Base-by-base conservation (phyloP, 2,888 invertebrate genomes). In the Laothoe populi region DNA sequence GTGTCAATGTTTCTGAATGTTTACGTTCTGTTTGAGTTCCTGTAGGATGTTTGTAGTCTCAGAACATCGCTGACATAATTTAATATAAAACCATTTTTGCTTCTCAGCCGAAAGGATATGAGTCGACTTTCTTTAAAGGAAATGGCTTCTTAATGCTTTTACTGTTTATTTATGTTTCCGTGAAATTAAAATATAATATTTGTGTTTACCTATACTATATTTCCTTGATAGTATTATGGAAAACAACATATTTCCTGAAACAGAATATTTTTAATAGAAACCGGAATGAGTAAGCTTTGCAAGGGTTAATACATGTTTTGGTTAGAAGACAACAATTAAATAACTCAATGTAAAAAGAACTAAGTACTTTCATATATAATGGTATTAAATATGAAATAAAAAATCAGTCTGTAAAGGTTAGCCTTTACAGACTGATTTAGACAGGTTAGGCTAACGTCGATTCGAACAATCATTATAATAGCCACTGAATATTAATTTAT, bases 61-160 rank as follows among this genome's bases (percentile, higher is more conserved):
- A 16, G n/a, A 16, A 53, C 53, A 53, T 19, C 16, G 53, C 35
- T 19, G 19, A 53, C 53, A 53, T 53, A 53, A 53, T 53, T 53
- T 53, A 38, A 62, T 63, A 60, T 53, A 38, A 35, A 49, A 40
- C 31, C 31, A 23, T 58, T 58, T 42, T 53, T 35, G 53, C 35
- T 19, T 53, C 19, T 19, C 35, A 53, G 31, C 19, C 19, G 46
- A 35, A 31, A 35, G 53, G 53, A 53, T 53, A 53, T 53, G 53
- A 53, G 53, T 53, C 35, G 31, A 35, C 31, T 19, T 35, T 31
- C 19, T 53, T 35, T 53, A 35, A 35, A 31, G 53, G 53, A 53
- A 53, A 53, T 53, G 53, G 53, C 53, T 53, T 21, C 35, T 53
- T 53, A 53, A 53, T 53, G 35, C 35, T 8, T 53, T 53, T 53